A percentile compares a stretch with the other conserved stretches of the same genome.
These are phyloP conservation scores for Tapera naevia DNA, from an alignment of 2,797 vertebrate genomes.

Conservation along the genomic window DNA sequence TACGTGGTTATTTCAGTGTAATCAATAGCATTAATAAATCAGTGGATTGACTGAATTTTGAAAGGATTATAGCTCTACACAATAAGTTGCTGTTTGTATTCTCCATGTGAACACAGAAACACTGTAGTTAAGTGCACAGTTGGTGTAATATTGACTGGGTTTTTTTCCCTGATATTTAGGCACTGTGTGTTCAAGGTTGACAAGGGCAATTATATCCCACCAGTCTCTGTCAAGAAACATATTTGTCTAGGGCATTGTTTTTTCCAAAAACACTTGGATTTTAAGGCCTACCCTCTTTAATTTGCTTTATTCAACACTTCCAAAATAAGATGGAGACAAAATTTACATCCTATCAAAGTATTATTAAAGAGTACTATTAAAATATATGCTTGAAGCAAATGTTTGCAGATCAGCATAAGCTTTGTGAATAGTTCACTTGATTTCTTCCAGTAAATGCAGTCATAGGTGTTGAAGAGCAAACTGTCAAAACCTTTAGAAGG, in stretches of 20 bases:
- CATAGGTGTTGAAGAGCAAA: conserved; percentile 21
- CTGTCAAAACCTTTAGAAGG: conserved; percentile 20
- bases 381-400: background rate
- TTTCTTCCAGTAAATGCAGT: conserved; percentile 54
- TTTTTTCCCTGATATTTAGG: conserved; percentile 67
- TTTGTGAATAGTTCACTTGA: conserved; percentile 42
- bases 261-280: conserved; percentile 8
- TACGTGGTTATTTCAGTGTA: conserved; percentile 12
- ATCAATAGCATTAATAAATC: conserved; percentile 70
- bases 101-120: conserved; percentile 32
- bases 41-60: conserved; percentile 54
- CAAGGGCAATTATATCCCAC: conserved; percentile 59
- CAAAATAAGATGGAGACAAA: background rate
- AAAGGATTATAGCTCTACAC: conserved; percentile 48
- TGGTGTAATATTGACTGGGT: conserved; percentile 64
- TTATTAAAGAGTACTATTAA: background rate
- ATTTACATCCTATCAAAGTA: background rate
- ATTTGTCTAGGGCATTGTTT: background rate
- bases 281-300: background rate
- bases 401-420: conserved; percentile 23
- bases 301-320: background rate
- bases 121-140: conserved; percentile 54
- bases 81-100: conserved; percentile 65
- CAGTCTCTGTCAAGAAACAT: conserved; percentile 20
- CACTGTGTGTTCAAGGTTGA: conserved; percentile 64